phyloP scores from a whole-genome alignment of 1,140 invertebrate genomes.

The Hirudo medicinalis region DNA sequence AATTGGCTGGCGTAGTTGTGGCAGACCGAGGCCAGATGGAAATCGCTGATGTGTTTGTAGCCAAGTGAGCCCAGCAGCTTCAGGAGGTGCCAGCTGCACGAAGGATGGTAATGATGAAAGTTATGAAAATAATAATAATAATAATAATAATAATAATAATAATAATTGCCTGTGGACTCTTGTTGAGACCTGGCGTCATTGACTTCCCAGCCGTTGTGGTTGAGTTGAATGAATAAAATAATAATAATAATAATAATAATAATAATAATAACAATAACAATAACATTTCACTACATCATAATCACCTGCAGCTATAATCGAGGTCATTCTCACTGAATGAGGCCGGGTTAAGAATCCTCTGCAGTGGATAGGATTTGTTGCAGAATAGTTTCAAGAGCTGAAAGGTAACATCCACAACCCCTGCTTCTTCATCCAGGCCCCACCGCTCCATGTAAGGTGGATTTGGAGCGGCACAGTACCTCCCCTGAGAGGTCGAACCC shows the following conservation, averaged over 20 bases:
- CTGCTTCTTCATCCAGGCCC: slow-evolving; percentile 23
- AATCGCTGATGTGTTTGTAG: slow-evolving; percentile 53
- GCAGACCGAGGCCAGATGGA: slow-evolving; percentile 50
- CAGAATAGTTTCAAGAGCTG: slow-evolving; percentile 63
- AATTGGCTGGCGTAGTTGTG: slow-evolving; percentile 66
- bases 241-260: no score
- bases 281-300: not conserved
- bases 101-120: no score
- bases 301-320: slow-evolving; percentile 67
- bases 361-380: slow-evolving; percentile 49
- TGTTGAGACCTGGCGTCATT: no score
- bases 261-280: not conserved
- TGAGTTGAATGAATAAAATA: no score
- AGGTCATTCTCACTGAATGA: slow-evolving; percentile 63
- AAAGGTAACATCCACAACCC: slow-evolving; percentile 57
- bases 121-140: not conserved
- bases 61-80: slow-evolving; percentile 57
- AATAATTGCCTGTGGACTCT: no score
- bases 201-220: no score
- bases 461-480: slow-evolving; percentile 45
- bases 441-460: slow-evolving; percentile 45
- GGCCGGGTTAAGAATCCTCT: slow-evolving; percentile 58
- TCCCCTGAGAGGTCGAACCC: slow-evolving; percentile 30
- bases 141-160: not conserved
- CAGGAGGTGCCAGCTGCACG: slow-evolving; percentile 49